Evolutionary conservation across 2,113 vertebrate species (phyloP).

Genomic region (Cebidichthys violaceus): DNA sequence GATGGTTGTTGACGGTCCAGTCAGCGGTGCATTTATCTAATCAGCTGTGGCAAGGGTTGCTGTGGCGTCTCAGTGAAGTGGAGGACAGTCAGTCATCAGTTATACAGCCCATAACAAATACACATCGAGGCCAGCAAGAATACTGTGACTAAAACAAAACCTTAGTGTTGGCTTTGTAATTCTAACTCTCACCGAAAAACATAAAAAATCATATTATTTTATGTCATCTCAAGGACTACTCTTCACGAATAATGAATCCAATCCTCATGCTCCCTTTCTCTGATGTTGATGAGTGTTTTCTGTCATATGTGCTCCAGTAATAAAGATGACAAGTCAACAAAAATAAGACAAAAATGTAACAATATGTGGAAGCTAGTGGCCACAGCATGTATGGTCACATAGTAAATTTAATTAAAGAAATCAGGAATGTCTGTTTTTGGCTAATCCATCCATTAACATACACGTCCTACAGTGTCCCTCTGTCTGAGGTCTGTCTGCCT

Average conservation of each 20-base stretch:
- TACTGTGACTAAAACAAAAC: not conserved
- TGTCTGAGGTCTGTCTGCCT: not conserved
- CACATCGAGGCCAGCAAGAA: not conserved
- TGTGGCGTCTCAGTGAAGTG: slow-evolving; percentile 6
- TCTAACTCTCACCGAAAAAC: not conserved
- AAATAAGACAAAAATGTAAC: too few relatives aligned
- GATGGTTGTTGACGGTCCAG: slow-evolving; percentile 11
- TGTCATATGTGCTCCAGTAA: too few relatives aligned
- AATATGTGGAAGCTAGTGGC: too few relatives aligned
- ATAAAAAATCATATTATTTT: not conserved
- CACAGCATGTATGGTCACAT: too few relatives aligned
- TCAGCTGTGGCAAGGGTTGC: not conserved
- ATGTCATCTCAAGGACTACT: too few relatives aligned
- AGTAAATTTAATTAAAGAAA: too few relatives aligned
- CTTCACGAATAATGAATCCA: too few relatives aligned
- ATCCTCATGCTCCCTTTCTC: too few relatives aligned
- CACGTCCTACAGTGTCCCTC: not conserved
- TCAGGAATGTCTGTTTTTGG: too few relatives aligned
- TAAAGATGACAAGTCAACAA: too few relatives aligned
- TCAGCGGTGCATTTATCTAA: slow-evolving; percentile 18
- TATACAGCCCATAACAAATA: not conserved
- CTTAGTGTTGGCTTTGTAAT: not conserved
- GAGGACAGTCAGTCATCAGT: slow-evolving; percentile 1
- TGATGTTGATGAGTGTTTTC: too few relatives aligned
- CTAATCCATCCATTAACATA: too few relatives aligned